phyloP scores from a whole-genome alignment of 1,140 invertebrate genomes.

The Nylanderia fulva region DNA sequence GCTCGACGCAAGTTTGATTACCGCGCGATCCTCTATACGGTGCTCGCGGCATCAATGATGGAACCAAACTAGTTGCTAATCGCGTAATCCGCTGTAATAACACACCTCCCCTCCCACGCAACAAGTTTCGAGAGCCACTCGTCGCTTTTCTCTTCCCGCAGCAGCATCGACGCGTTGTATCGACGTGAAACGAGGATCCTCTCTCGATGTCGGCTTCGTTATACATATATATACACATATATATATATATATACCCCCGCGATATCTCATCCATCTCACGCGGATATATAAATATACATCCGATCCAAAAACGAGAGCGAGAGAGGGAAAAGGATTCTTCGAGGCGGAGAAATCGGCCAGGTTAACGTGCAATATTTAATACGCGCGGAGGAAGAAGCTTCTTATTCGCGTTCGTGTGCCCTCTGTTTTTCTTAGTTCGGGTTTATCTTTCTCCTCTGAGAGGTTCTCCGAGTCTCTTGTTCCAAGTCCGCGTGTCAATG shows the following conservation, averaged over 20 bases:
- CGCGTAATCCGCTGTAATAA: slow-evolving; percentile 60
- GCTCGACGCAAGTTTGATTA: slow-evolving; percentile 52
- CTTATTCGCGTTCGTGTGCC: not conserved
- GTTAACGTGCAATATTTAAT: slow-evolving; percentile 54
- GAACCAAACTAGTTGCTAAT: slow-evolving; percentile 52
- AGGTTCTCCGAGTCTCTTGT: no score
- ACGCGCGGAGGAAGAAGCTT: not conserved
- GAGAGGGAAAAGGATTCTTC: slow-evolving; percentile 3
- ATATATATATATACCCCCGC: no score
- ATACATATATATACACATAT: no score
- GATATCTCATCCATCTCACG: not conserved
- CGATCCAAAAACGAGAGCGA: not conserved
- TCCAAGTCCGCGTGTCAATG: slow-evolving; percentile 35
- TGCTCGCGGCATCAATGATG: slow-evolving; percentile 58
- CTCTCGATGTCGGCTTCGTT: not conserved
- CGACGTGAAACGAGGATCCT: not conserved
- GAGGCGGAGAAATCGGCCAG: not conserved
- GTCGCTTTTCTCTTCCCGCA: not conserved
- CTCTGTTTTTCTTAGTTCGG: slow-evolving; percentile 29
- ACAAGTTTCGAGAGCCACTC: slow-evolving; percentile 38
- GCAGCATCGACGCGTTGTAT: not conserved
- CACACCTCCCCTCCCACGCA: slow-evolving; percentile 26
- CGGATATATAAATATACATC: slow-evolving; percentile 39
- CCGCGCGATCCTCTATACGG: slow-evolving; percentile 33
- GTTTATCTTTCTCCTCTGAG: not conserved